Evolutionary conservation across 2,888 invertebrate species (phyloP).

Genomic region (Tipula lateralis): DNA sequence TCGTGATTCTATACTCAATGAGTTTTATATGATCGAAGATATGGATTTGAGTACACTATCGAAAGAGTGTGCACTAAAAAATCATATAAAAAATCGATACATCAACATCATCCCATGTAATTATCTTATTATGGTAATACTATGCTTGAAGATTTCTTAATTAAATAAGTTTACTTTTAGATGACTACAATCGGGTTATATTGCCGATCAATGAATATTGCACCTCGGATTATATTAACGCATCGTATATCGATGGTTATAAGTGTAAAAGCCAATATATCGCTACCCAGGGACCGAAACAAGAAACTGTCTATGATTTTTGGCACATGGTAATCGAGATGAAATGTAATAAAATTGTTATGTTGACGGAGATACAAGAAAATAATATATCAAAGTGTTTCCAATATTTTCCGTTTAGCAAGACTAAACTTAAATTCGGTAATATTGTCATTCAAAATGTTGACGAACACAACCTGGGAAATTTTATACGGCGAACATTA

Average conservation of each 20-base stretch:
- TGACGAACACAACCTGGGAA: too few species aligned
- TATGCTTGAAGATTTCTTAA: background rate
- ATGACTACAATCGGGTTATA: constrained; percentile 62
- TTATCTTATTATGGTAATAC: constrained; percentile 38
- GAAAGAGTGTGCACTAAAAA: background rate
- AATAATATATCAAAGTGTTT: too few species aligned
- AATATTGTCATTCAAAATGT: too few species aligned
- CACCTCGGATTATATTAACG: constrained; percentile 68
- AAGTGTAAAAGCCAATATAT: constrained; percentile 62
- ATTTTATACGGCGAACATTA: too few species aligned
- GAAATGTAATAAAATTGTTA: constrained; percentile 61
- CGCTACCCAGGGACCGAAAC: constrained; percentile 70
- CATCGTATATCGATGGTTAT: constrained; percentile 67
- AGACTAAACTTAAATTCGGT: too few species aligned
- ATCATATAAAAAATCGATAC: constrained; percentile 63
- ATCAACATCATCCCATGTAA: constrained; percentile 69
- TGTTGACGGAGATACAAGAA: constrained; percentile 59
- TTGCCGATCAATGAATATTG: constrained; percentile 54
- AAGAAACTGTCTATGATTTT: constrained; percentile 63
- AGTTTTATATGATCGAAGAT: too few species aligned
- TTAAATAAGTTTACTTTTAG: constrained; percentile 47
- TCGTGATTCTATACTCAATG: too few species aligned
- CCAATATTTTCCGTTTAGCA: too few species aligned
- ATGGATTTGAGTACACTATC: too few species aligned
- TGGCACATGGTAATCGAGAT: constrained; percentile 73